These are phyloP conservation scores for Timandra comae DNA, from an alignment of 2,888 invertebrate genomes.

Conservation along the genomic window DNA sequence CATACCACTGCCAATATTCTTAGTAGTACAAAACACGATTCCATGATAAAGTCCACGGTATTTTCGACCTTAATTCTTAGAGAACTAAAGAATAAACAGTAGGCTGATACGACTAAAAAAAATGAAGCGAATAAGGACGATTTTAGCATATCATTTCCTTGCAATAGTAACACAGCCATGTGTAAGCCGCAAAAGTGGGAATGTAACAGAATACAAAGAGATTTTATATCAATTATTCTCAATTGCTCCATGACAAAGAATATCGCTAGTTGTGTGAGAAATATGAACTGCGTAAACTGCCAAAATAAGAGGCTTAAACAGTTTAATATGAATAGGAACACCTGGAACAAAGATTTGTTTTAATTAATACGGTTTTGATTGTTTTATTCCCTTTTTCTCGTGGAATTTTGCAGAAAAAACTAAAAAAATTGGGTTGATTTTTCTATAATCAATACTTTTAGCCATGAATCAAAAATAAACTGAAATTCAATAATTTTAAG, in stretches of 20 bases:
- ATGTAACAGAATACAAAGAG: slow-evolving; percentile 51
- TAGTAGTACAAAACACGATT: slow-evolving; percentile 41
- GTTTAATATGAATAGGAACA: slow-evolving; percentile 53
- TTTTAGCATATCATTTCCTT: slow-evolving; percentile 67
- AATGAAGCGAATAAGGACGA: slow-evolving; percentile 68
- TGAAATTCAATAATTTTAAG: too few relatives aligned
- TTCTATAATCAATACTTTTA: too few relatives aligned
- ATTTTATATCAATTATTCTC: slow-evolving; percentile 61
- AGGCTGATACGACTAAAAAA: slow-evolving; percentile 50
- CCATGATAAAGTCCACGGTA: slow-evolving; percentile 42
- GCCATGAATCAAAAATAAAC: too few relatives aligned
- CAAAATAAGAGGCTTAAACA: slow-evolving; percentile 78
- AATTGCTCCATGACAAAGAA: slow-evolving; percentile 83
- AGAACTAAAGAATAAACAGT: slow-evolving; percentile 52
- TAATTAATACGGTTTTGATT: too few relatives aligned
- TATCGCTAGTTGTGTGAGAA: slow-evolving; percentile 85
- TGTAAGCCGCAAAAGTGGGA: slow-evolving; percentile 63
- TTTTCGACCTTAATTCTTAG: slow-evolving; percentile 46
- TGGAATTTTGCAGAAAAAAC: too few relatives aligned
- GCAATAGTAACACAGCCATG: slow-evolving; percentile 51
- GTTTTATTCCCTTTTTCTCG: too few relatives aligned
- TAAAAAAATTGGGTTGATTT: too few relatives aligned
- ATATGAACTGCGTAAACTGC: slow-evolving; percentile 91
- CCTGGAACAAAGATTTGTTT: slow-evolving; percentile 52
- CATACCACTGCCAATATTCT: slow-evolving; percentile 34